Evolutionary conservation across 1,140 invertebrate species (phyloP), one percentile per base, ranked within the genome.

Genomic region (Neodiprion pinetum): DNA sequence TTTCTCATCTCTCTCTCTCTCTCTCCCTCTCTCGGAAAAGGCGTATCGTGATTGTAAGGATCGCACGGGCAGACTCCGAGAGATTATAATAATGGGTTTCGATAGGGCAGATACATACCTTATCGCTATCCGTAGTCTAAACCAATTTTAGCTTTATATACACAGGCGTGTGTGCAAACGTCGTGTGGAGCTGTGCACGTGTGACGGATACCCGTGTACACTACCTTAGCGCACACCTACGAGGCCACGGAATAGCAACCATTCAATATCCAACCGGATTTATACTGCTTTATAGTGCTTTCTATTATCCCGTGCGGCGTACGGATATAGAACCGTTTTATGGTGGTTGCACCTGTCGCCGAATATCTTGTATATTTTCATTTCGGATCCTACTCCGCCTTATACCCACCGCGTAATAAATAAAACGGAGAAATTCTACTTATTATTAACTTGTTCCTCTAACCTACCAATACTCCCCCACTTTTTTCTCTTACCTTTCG

Each of bases 201-300:
- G 53, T 61, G 53, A 61, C 53, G 53, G 53, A 61, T 61, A 61
- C n/a, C 4, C 53, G 53, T 40, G 28, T 61, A 61, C 4, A 40
- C 28, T 40, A 40, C 28, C 28, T 40, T 40, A 7, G 9, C 28
- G 28, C 2, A 40, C 28, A 40, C 28, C 28, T 40, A 40, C 53
- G 11, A 61, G 53, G 53, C 53, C 53, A 61, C 53, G 67, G 40
- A 69, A 69, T 69, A 69, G 21, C 67, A 23, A 69, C 67, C 67
- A 69, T 69, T 69, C 67, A 69, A 69, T 69, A 69, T 69, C 67
- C 67, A 69, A 47, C 67, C 67, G 67, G 67, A 69, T 69, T 69
- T 69, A 69, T 69, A 69, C 67, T 69, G 67, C 67, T 69, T 47
- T 21, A 69, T 23, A 69, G 67, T 69, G 67, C 67, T 47, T 69